Evolutionary conservation across 2,797 vertebrate genomes (phyloP), one percentile per base, ranked within the genome.

Genomic region (Epinephelus malabaricus): DNA sequence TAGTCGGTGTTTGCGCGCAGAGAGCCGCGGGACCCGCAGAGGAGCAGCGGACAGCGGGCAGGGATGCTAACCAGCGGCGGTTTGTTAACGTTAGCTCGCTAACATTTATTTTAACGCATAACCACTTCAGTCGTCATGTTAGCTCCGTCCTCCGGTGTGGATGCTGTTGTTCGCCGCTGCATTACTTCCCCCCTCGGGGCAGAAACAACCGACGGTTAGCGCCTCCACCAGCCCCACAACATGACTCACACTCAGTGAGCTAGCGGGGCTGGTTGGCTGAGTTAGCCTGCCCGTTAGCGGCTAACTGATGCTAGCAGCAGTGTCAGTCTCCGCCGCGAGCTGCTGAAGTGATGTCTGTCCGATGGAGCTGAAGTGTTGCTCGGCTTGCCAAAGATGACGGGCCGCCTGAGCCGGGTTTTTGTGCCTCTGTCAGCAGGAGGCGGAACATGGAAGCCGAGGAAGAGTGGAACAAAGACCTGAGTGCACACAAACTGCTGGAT

Each of bases 361-460:
- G 73, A 83, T 82, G 90, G 83, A 92, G 89, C 78, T 90, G 85
- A 92, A 81, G 78, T 15, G 82, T 46, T 43, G 40, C 65, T 56
- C 70, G 75, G 86, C 79, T 84, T 76, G 64, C 53, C 59, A 17
- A 90, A 67, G 80, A 92, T 93, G 90, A 87, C 82, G 86, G 78
- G 65, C 73, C 78, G 69, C 74, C 69, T 43, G 76, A 70, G 62
- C 64, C 73, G 60, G 56, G 67, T 65, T 67, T 76, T 38, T 85
- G 81, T 85, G 81, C 81, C 70, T 89, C 79, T 89, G 46, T 88
- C 83, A 25, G 78, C 86, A 92, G 92, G 89, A 89, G 87, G 91
- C 71, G 87, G 84, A 94, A 83, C 80, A 96, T 95, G 95, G 94
- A 95, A 69, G 81, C 91, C 30, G 81, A 82, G 74, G 90, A 93